Evolutionary conservation across 2,888 invertebrate species (phyloP), one percentile per base, ranked within the genome.

Genomic region (Plusia festucae): DNA sequence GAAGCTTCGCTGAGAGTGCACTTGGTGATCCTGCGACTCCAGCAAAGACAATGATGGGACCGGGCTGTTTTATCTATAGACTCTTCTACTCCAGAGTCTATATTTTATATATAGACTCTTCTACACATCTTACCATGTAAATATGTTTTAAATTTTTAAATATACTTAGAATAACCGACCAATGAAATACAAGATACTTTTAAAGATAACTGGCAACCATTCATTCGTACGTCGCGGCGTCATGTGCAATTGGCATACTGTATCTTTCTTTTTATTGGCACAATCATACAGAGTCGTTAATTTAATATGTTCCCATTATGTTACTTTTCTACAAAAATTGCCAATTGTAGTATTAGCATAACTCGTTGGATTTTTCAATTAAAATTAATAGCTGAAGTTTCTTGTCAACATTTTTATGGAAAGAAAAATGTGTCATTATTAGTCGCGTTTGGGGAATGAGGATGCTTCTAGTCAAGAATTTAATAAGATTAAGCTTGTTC

Each of bases 241-340:
- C 1, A 1, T n/a, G 6, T 40, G n/a, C 7, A 4, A 40, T 40
- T 40, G 40, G n/a, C 40, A n/a, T 40, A n/a, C 40, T 40, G 40
- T 6, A n/a, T 40, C 7, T 40, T 6, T 5, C 22, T 58, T 30
- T 49, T 11, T 49, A 49, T 11, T 11, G 18, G 9, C 46, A 20
- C 46, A 49, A 49, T 49, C 9, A 18, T 20, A 49, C 20, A 49
- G 3, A 20, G 20, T 49, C 46, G 46, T 49, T 49, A 49, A 11
- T 49, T 49, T 64, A 9, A 49, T n/a, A 15, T 32, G 32, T 49
- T 49, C 8, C n/a, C 27, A 53, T 53, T 30, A 30, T 15, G n/a
- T 16, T 15, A 1, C 52, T 24, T 5, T 24, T 27, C 4, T 9
- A 7, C n/a, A 34, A 34, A 40, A n/a, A 40, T 5, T 16, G 13